Conservation (phyloP, 2,888 invertebrate species). For the Heteromyza rotundicornis region DNA sequence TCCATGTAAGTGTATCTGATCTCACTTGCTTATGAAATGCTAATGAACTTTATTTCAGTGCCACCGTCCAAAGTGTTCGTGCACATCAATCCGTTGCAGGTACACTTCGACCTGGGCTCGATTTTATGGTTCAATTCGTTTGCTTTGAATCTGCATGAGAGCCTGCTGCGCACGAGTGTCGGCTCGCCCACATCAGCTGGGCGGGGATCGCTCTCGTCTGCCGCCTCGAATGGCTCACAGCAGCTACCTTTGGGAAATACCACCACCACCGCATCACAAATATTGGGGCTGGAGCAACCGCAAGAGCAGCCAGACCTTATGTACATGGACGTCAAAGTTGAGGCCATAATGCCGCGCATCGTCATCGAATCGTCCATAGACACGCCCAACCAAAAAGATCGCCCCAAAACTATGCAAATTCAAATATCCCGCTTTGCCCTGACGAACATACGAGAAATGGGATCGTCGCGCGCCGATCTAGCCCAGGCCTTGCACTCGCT, state of each 20-base stretch:
- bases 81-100: conserved; percentile 87
- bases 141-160: conserved; percentile 82
- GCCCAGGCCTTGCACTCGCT: conserved; percentile 80
- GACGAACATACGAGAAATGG: conserved; percentile 70
- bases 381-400: conserved; percentile 81
- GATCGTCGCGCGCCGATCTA: conserved; percentile 76
- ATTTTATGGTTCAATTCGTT: conserved; percentile 95
- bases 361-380: conserved; percentile 74
- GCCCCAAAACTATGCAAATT: conserved; percentile 83
- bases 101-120: conserved; percentile 86
- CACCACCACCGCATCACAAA: conserved; percentile 21
- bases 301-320: conserved; percentile 57
- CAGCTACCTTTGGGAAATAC: conserved; percentile 28
- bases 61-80: conserved; percentile 93
- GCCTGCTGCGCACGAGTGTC: conserved; percentile 67
- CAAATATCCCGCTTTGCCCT: conserved; percentile 66
- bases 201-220: conserved; percentile 35
- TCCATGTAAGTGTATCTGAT: conserved; percentile 81
- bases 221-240: conserved; percentile 40
- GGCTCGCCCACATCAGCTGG: conserved; percentile 42
- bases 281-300: not conserved
- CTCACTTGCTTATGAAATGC: no score
- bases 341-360: conserved; percentile 89
- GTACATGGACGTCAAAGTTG: conserved; percentile 86
- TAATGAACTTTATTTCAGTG: no score